A percentile compares a stretch with the other conserved stretches of the same genome.
phyloP scores from a whole-genome alignment of 2,797 vertebrate genomes.

The Eulemur rubriventer region DNA sequence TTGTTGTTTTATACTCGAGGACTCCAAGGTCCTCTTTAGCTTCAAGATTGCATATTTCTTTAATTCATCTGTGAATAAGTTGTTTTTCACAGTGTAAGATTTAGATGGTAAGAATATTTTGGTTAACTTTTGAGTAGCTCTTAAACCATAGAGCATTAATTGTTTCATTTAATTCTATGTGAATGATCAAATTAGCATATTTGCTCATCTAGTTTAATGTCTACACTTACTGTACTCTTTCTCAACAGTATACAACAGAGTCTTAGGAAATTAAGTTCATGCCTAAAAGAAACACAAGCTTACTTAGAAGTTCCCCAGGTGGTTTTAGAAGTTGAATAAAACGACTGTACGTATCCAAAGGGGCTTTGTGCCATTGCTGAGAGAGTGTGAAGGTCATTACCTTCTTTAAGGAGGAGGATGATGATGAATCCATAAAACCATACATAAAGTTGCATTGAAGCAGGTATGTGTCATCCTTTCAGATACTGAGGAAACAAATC shows the following conservation, averaged over 20 bases:
- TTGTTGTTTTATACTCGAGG: not conserved
- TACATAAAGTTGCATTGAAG: not conserved
- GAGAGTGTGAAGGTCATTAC: not conserved
- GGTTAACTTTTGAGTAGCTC: slow-evolving; percentile 37
- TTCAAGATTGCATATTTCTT: not conserved
- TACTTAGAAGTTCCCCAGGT: not conserved
- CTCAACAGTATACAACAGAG: not conserved
- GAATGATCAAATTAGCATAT: slow-evolving; percentile 45
- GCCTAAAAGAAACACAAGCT: not conserved
- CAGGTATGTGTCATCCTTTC: not conserved
- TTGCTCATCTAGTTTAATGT: slow-evolving; percentile 51
- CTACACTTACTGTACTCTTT: slow-evolving; percentile 8
- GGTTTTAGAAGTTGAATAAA: slow-evolving; percentile 9
- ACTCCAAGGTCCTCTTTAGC: not conserved
- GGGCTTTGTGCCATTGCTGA: not conserved
- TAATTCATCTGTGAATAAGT: not conserved
- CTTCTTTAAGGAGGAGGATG: not conserved
- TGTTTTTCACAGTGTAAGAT: not conserved
- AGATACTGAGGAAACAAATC: not conserved
- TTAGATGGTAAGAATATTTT: not conserved
- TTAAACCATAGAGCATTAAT: not conserved
- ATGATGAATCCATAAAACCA: not conserved
- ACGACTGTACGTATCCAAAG: not conserved
- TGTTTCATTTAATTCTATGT: slow-evolving; percentile 39
- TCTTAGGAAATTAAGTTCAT: not conserved